A percentile compares a stretch with the other conserved stretches of the same genome.
These are phyloP conservation scores for Melanotus villosus DNA, from an alignment of 2,888 invertebrate genomes.

Conservation along the genomic window DNA sequence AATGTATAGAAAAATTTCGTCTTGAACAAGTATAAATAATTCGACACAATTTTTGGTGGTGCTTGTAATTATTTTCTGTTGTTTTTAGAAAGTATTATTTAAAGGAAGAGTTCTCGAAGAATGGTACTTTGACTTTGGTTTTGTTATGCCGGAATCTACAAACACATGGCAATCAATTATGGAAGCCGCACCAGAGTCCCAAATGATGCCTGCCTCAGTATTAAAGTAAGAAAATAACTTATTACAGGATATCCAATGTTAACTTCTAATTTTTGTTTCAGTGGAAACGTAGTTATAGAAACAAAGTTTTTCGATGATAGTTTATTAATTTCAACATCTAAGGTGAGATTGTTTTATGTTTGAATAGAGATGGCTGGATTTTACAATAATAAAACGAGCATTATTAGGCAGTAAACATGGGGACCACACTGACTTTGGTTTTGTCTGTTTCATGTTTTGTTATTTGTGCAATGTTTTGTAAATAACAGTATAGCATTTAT, in stretches of 20 bases:
- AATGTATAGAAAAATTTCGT: conserved; percentile 96
- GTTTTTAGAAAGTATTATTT: conserved; percentile 78
- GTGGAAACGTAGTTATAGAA: conserved; percentile 97
- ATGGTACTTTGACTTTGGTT: conserved; percentile 99
- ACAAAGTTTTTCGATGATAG: conserved; percentile 98
- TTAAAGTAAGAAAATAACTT: conserved; percentile 93
- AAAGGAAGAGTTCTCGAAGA: conserved; percentile 95
- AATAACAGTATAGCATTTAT: too few relatives aligned
- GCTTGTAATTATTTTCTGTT: too few relatives aligned
- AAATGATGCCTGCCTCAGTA: conserved; percentile 99
- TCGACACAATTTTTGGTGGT: too few relatives aligned
- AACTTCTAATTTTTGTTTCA: conserved; percentile 67
- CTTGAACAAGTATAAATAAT: conserved; percentile 90
- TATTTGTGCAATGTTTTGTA: too few relatives aligned
- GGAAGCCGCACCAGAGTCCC: conserved; percentile 98
- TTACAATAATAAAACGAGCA: too few relatives aligned
- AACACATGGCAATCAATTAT: conserved; percentile 99
- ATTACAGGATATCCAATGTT: background rate
- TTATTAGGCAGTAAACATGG: too few relatives aligned
- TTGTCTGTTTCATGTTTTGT: too few relatives aligned
- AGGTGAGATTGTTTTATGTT: conserved; percentile 95
- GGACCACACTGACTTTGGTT: too few relatives aligned
- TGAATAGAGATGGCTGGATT: too few relatives aligned
- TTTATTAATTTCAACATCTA: conserved; percentile 93
- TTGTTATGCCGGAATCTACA: conserved; percentile 97